Evolutionary conservation across 2,797 vertebrate genomes (phyloP).

Genomic region (Melanogrammus aeglefinus): DNA sequence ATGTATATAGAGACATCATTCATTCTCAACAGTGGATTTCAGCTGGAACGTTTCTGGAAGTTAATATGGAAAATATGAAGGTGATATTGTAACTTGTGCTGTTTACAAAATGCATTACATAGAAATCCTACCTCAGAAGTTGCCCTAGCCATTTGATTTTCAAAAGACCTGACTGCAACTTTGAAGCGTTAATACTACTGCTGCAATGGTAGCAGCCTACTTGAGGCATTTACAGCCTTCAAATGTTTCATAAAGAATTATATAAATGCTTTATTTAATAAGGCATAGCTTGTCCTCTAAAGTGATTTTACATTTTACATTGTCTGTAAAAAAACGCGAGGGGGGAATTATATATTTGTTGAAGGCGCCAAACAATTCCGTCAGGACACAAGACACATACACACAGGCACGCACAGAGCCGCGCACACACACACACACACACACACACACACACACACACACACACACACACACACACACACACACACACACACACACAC

Average conservation of each 20-base stretch:
- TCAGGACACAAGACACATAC: background rate
- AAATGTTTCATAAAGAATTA: too few species aligned
- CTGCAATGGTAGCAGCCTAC: too few species aligned
- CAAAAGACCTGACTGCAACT: background rate
- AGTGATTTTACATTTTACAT: too few species aligned
- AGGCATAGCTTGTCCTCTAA: too few species aligned
- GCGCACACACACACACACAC: background rate
- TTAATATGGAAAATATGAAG: background rate
- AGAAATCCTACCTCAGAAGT: background rate
- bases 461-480: background rate
- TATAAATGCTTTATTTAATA: too few species aligned
- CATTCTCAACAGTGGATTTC: too few species aligned
- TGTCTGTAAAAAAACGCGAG: background rate
- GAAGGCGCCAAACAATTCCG: background rate
- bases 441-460: background rate
- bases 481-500: background rate
- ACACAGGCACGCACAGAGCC: background rate
- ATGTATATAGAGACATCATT: background rate
- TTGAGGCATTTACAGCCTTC: too few species aligned
- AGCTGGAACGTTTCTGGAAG: too few species aligned
- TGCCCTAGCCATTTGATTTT: background rate
- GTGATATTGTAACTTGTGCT: background rate
- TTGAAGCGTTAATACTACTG: too few species aligned
- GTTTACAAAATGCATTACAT: background rate
- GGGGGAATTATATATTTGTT: background rate